phyloP scores from a whole-genome alignment of 2,797 vertebrate species.

The Melopsittacus undulatus region DNA sequence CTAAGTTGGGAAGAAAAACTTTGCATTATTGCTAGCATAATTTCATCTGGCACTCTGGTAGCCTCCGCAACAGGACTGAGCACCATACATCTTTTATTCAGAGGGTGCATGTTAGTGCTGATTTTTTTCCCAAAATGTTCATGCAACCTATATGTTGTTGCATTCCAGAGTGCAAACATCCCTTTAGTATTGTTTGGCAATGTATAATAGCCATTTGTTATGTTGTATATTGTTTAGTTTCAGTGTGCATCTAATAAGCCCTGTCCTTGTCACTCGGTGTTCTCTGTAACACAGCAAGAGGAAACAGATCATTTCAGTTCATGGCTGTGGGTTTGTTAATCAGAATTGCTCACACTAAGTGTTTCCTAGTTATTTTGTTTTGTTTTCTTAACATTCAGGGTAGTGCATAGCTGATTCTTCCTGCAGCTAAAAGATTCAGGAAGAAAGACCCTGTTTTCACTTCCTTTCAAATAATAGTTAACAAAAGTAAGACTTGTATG shows the following conservation, averaged over 20 bases:
- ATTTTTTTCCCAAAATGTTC: neutral
- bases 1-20: conserved; percentile 31
- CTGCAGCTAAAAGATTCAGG: conserved; percentile 45
- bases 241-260: neutral
- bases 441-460: conserved; percentile 48
- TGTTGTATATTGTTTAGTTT: neutral
- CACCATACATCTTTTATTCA: neutral
- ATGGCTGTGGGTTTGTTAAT: conserved; percentile 3
- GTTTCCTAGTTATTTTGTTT: conserved; percentile 48
- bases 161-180: neutral
- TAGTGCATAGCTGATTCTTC: conserved; percentile 29
- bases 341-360: conserved; percentile 5
- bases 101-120: neutral
- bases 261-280: neutral
- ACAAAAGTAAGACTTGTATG: neutral
- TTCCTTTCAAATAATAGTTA: conserved; percentile 29
- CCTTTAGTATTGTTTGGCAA: neutral
- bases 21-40: conserved; percentile 23
- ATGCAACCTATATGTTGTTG: neutral
- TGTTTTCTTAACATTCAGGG: conserved; percentile 43
- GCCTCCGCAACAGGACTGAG: neutral
- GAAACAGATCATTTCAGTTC: conserved; percentile 23
- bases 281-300: neutral
- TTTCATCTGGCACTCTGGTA: conserved; percentile 30
- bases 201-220: neutral